Evolutionary conservation across 2,888 invertebrate species (phyloP).

Genomic region (Agrotis exclamationis): DNA sequence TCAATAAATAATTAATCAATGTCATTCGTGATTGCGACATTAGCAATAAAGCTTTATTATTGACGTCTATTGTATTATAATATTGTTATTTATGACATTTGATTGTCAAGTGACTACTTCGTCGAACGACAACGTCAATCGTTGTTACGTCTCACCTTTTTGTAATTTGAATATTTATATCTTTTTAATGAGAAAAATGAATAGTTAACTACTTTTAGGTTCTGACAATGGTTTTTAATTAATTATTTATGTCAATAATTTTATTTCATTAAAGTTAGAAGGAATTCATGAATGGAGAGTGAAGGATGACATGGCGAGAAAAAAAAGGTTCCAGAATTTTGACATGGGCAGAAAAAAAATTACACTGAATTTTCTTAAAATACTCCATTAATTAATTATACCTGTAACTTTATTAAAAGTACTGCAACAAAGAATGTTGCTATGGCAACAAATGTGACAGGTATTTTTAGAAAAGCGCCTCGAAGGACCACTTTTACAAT

Average conservation of each 20-base stretch:
- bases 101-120: constrained; percentile 43
- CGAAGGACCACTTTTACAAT: constrained; percentile 24
- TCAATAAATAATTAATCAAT: constrained; percentile 50
- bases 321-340: too few relatives aligned
- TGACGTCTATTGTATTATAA: constrained; percentile 55
- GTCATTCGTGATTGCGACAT: constrained; percentile 53
- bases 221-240: neutral
- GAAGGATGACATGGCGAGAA: too few relatives aligned
- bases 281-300: too few relatives aligned
- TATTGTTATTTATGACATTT: constrained; percentile 56
- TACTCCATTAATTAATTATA: neutral
- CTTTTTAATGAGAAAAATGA: constrained; percentile 4
- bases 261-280: too few relatives aligned
- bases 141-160: constrained; percentile 16
- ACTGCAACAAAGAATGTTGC: neutral
- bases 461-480: neutral
- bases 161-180: constrained; percentile 32
- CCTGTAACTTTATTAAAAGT: too few relatives aligned
- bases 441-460: constrained; percentile 3
- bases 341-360: too few relatives aligned
- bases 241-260: neutral
- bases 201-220: neutral
- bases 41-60: constrained; percentile 45
- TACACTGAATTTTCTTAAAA: too few relatives aligned
- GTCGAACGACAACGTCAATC: constrained; percentile 34